Base-by-base conservation (phyloP, 2,888 invertebrate genomes). In the Ceriagrion tenellum region DNA sequence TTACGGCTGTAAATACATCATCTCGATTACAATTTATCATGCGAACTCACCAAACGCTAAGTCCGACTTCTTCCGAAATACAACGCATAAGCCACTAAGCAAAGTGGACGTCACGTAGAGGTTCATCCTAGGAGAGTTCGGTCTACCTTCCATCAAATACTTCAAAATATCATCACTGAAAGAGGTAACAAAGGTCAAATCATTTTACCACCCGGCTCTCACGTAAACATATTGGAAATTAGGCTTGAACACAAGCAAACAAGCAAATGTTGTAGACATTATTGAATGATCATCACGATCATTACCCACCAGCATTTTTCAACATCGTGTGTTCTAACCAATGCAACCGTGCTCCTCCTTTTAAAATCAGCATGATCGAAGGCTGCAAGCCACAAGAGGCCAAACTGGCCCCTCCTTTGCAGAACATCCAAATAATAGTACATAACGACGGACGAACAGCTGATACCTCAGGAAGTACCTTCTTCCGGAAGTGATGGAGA, bases 101-200 rank as follows among this genome's bases (percentile, higher is more conserved):
- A 91, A 59, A 16, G 56, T 91, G 0, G 91, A 91, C n/a, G 91
- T 59, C 12, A 91, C 91, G 35, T 91, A 91, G 16, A 91, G 35
- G 18, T 91, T 91, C 91, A 91, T 91, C 30, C 40, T 91, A 30
- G 91, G 91, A 35, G 59, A 55, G 40, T 91, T 91, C 26, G 59
- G 59, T 91, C 91, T 91, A 12, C 91, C 91, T 63, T 91, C 91
- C 20, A 40, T 26, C 20, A 59, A 12, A 91, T 91, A 91, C 35
- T 30, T n/a, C 40, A 91, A 59, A 63, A 91, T 63, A n/a, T 91
- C 91, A 40, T 91, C 59, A 35, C 91, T 91, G 63, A 30, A 91
- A 91, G 55, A 20, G 20, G 56, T 6, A 20, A n/a, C n/a, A n/a
- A n/a, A n/a, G n/a, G n/a, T n/a, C n/a, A n/a, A n/a, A n/a, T n/a